Evolutionary conservation across 1,140 invertebrate genomes (phyloP).

Genomic region (Drosophila erecta): DNA sequence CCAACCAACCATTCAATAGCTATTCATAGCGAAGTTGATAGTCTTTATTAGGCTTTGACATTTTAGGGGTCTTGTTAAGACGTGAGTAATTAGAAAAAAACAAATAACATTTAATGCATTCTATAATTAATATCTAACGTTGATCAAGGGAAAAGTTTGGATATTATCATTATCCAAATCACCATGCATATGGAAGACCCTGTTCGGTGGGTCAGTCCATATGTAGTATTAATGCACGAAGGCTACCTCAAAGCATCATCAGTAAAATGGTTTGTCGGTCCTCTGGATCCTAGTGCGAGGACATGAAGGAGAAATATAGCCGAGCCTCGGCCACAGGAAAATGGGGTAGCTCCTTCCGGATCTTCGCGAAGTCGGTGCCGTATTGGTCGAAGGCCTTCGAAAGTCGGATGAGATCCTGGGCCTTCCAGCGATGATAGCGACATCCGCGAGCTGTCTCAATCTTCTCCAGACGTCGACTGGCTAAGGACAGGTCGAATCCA

Average conservation of each 20-base stretch:
- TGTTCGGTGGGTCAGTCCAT: too few relatives aligned
- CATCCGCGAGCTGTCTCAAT: constrained; percentile 21
- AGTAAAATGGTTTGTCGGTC: too few relatives aligned
- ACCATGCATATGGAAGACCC: background rate
- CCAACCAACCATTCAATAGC: too few relatives aligned
- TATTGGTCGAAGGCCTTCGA: constrained; percentile 13
- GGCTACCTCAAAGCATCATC: background rate
- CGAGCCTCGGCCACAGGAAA: constrained; percentile 26
- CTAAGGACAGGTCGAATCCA: constrained; percentile 18
- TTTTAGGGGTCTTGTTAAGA: too few relatives aligned
- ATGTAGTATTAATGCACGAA: background rate
- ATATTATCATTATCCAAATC: background rate
- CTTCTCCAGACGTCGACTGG: constrained; percentile 3
- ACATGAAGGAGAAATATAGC: constrained; percentile 23
- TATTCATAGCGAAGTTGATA: too few relatives aligned
- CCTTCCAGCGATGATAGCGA: constrained; percentile 35
- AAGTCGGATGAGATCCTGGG: constrained; percentile 16
- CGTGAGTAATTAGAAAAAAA: background rate
- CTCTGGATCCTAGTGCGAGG: background rate
- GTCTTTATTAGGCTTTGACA: too few relatives aligned
- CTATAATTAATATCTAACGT: background rate
- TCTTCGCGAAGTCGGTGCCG: constrained; percentile 17
- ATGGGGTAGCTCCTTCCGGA: constrained; percentile 16
- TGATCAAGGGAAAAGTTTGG: too few relatives aligned
- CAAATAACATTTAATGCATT: background rate